Evolutionary conservation across 2,888 invertebrate species (phyloP), one percentile per base, ranked within the genome.

Genomic region (Synergus gifuensis): DNA sequence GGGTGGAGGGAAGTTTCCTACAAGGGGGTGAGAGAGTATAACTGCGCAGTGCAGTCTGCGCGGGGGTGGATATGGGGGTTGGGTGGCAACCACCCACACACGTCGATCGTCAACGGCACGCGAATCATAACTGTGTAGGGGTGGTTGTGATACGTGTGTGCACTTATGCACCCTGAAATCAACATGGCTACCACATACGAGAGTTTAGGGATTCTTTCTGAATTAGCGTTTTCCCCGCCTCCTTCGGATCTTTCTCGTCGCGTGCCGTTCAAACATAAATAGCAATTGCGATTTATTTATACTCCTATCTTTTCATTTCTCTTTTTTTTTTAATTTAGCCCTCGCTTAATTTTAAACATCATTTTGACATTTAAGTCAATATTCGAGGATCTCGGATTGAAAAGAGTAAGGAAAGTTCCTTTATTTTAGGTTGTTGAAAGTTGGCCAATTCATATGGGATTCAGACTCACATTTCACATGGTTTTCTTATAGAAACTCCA

Each of bases 11-110:
- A 8, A 79, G 85, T 82, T 83, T 81, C 82, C 78, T 69, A 82
- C 80, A 79, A 79, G 79, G 85, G 82, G 82, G 78, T 81, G 83
- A 85, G 87, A 81, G 81, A 83, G 86, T 84, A 84, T 86, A 86
- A 85, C 86, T 90, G 91, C 91, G 91, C 90, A 89, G 90, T 91
- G 91, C 91, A 91, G 87, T 87, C 85, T 90, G 91, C 91, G 91
- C 91, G 77, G 46, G 66, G 58, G 79, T 80, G 81, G 83, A 81
- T 82, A 85, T 81, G 77, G 80, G 67, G 78, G 82, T 78, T 84
- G 73, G 44, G 85, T 82, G 84, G 84, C 83, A 83, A 83, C 81
- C 73, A 63, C 80, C 83, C 77, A 76, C 66, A 77, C 60, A 78
- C 22, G 62, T n/a, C 62, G 76, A 78, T 84, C 81, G 83, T 82